Base-by-base conservation (phyloP, 2,113 vertebrate genomes). In the Seriola quinqueradiata region DNA sequence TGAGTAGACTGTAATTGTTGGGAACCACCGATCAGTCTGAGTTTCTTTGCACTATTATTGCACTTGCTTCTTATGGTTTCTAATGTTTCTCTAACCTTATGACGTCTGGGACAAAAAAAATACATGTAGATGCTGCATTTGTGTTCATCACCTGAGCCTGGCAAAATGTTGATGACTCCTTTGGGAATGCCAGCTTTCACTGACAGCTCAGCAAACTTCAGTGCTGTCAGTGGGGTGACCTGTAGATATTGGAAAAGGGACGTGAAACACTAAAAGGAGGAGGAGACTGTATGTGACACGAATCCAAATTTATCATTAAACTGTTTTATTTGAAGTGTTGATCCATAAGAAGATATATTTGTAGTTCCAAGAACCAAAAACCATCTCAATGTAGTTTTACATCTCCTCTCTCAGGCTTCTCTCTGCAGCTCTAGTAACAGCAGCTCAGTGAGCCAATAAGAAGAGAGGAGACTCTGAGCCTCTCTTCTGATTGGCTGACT, bases 191-290 rank as follows among this genome's bases (percentile, higher is more conserved):
- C 96, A 0, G 96, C 97, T 90, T 95, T 96, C 9, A 95, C 90
- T 0, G 96, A 92, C 81, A 97, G 92, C 83, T 97, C 97, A 1
- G 96, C 96, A 86, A 97, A 97, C 90, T 97, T 97, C 83, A 97
- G 81, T 0, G 97, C 97, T 0, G 96, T 97, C 82, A 97, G 85
- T 0, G 97, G 97, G 12, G 97, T 97, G 66, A 97, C 96, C 97
- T 97, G 82, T 2, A 61, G 42, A 68, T 4, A 40, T 25, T 0
- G 21, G 5, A 71, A 28, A 54, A 0, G 19, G 4, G 4, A 0
- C 25, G 11, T 68, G n/a, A 25, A 34, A 63, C 19, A 8, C 4
- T 8, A 44, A 50, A 25, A 40, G 1, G 34, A 7, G 19, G 11
- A 5, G 38, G 21, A 6, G 4, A 36, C 19, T 23, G 21, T 4